Percentiles rank a stretch among this genome's conserved stretches.
Conservation (phyloP, 2,113 vertebrate genomes). For the Ameiurus melas region DNA sequence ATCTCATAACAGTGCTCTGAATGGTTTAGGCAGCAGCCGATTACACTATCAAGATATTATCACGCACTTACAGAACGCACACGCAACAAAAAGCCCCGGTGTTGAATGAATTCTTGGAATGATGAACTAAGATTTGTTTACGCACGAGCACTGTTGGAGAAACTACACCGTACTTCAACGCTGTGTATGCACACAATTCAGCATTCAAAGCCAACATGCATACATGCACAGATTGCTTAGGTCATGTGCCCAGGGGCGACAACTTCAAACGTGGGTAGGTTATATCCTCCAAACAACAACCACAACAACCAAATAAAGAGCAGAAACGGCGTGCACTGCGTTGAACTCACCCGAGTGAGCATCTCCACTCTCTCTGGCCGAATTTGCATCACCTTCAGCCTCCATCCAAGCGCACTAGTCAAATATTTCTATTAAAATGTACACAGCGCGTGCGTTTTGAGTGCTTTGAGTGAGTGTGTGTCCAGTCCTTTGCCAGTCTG, state of each 20-base stretch:
- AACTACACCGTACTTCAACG: not conserved
- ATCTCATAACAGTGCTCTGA: not conserved
- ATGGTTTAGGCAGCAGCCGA: not conserved
- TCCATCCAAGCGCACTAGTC: constrained; percentile 35
- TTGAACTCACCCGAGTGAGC: constrained; percentile 47
- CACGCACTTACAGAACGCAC: not conserved
- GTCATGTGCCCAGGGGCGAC: not conserved
- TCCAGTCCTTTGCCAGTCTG: not conserved
- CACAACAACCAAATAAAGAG: not conserved
- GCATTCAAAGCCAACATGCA: too few relatives aligned
- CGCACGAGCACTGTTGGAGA: not conserved
- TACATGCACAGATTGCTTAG: not conserved
- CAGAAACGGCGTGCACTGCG: not conserved
- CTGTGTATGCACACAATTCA: not conserved
- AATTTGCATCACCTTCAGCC: constrained; percentile 35
- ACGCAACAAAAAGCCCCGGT: not conserved
- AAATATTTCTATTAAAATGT: constrained; percentile 13
- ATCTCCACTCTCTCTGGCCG: constrained; percentile 21
- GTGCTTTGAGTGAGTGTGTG: not conserved
- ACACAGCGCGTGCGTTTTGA: not conserved
- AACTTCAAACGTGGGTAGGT: not conserved
- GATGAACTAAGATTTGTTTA: not conserved
- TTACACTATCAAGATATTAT: constrained; percentile 21
- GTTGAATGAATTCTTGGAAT: not conserved
- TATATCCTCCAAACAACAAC: not conserved